Base-by-base conservation (phyloP, 2,888 invertebrate genomes). In the Heliconius ismenius region DNA sequence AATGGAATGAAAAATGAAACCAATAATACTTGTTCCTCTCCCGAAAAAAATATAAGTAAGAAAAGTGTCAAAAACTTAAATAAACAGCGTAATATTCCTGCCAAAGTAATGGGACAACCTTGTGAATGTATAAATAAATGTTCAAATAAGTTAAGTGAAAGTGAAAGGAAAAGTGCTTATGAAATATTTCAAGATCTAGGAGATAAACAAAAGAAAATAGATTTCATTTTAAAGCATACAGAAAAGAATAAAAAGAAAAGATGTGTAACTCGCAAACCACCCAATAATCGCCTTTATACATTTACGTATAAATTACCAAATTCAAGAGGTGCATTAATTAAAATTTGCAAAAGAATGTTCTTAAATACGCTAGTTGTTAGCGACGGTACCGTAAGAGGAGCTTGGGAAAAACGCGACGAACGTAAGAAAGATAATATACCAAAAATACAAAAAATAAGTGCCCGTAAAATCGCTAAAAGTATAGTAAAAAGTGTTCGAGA, bases 331-430 rank as follows among this genome's bases (percentile, higher is more conserved):
- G 18, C 60, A 43, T 24, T 26, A 39, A 24, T 73, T 21, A 62
- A 73, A 36, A 39, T 73, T 39, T 62, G 70, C 32, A 70, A 70
- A 70, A 58, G 54, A 58, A 70, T 70, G 70, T 70, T 70, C 15
- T 3, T 70, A 36, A 58, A 70, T 58, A 70, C 70, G 6, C 21
- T 70, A n/a, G 54, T 58, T 28, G n/a, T 70, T 9, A 73, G 39
- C 24, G 60, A 73, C 10, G 39, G n/a, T 24, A 39, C 73, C 1
- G 43, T 73, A 11, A 73, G 60, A 73, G 24, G 39, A 39, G 62
- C 62, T 73, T 73, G 73, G 73, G 73, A 39, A 62, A 73, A 73
- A 39, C 24, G 39, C 6, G 62, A 73, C 11, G 62, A 21, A 18
- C 36, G 18, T 24, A 36, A 60, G 13, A 73, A 21, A 39, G 26